phyloP scores from a whole-genome alignment of 2,113 vertebrate species.

The Seriola rivoliana region DNA sequence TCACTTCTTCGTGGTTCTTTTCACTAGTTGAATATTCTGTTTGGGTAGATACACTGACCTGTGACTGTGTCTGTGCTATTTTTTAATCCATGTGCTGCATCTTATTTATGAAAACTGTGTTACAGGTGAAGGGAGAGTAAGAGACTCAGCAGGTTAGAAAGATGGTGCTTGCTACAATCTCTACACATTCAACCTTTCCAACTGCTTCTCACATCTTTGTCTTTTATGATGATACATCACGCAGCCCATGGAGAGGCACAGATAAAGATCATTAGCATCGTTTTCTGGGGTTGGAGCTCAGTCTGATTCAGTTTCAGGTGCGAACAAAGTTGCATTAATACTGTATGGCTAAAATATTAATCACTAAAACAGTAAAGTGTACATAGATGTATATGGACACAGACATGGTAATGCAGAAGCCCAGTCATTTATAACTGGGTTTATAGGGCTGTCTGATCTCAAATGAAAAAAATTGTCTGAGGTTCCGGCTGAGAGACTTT shows the following conservation, averaged over 20 bases:
- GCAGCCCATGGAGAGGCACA: background rate
- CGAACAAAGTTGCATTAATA: background rate
- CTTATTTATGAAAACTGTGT: constrained; percentile 2
- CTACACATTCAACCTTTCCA: background rate
- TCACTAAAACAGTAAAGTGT: background rate
- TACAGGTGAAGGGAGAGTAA: background rate
- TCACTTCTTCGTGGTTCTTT: constrained; percentile 2
- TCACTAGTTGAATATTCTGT: background rate
- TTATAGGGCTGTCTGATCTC: background rate
- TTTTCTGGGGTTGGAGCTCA: background rate
- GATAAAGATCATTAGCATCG: constrained; percentile 1
- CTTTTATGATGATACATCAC: background rate
- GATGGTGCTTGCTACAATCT: background rate
- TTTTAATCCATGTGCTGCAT: background rate
- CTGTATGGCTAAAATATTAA: background rate
- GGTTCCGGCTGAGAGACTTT: background rate
- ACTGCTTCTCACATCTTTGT: background rate
- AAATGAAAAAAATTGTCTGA: background rate
- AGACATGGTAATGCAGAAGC: background rate
- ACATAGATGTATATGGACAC: background rate
- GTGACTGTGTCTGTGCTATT: background rate
- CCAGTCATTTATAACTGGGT: background rate
- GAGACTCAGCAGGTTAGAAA: background rate
- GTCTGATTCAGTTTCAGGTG: background rate
- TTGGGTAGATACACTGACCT: background rate